Conservation (phyloP, 2,113 vertebrate genomes). For the Axis porcinus region DNA sequence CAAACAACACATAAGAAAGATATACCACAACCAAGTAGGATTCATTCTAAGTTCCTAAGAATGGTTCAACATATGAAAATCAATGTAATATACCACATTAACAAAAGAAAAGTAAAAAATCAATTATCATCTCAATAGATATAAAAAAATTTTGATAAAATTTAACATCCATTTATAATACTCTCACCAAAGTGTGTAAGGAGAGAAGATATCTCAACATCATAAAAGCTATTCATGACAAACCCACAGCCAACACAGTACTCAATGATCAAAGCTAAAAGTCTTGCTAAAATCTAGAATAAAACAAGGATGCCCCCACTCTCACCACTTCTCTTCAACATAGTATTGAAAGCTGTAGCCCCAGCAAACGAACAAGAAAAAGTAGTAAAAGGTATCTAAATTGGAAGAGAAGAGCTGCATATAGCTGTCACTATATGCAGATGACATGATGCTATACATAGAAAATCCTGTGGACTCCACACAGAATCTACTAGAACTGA, state of each 20-base stretch:
- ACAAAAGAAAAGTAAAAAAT: not conserved
- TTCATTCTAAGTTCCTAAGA: not conserved
- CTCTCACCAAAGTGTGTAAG: not conserved
- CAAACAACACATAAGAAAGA: not conserved
- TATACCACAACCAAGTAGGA: not conserved
- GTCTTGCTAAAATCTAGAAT: not conserved
- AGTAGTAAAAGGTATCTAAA: not conserved
- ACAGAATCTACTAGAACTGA: not conserved
- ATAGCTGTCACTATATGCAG: not conserved
- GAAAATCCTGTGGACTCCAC: not conserved
- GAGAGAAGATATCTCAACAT: not conserved
- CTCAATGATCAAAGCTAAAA: not conserved
- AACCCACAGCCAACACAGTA: not conserved
- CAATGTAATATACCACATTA: not conserved
- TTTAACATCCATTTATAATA: not conserved
- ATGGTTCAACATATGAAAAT: not conserved
- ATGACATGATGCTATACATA: not conserved
- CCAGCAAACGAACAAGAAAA: not conserved
- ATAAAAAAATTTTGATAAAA: not conserved
- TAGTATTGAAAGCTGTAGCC: not conserved
- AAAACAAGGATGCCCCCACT: not conserved
- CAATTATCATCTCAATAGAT: not conserved
- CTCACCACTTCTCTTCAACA: not conserved
- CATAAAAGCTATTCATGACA: not conserved
- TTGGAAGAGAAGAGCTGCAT: not conserved